Percentiles rank a stretch among this genome's conserved stretches.
phyloP scores from a whole-genome alignment of 2,797 vertebrate genomes.

The Cephalopachus bancanus region DNA sequence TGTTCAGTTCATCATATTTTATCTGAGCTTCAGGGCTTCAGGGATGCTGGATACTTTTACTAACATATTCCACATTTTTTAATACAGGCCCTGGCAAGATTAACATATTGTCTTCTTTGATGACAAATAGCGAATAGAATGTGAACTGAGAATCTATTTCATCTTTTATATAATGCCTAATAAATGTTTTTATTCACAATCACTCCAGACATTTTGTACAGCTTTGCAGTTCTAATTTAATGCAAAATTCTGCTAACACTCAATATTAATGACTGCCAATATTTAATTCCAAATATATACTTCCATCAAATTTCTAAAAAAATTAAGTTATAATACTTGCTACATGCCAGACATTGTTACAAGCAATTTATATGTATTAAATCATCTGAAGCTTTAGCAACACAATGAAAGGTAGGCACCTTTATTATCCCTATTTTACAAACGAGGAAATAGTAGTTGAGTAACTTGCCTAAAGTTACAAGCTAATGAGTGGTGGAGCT shows the following conservation, averaged over 20 bases:
- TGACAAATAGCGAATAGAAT: not conserved
- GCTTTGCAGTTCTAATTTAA: slow-evolving; percentile 20
- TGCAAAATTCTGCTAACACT: not conserved
- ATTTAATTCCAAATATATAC: slow-evolving; percentile 8
- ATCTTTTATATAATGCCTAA: not conserved
- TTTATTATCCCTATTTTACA: not conserved
- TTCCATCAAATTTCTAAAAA: not conserved
- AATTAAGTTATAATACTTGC: not conserved
- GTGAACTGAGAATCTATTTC: not conserved
- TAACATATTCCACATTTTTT: not conserved
- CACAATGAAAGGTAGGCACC: not conserved
- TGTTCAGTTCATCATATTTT: not conserved
- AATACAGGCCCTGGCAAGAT: not conserved
- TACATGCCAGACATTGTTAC: not conserved
- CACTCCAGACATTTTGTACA: not conserved
- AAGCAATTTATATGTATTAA: not conserved
- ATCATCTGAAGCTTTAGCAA: not conserved
- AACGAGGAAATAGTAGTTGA: not conserved
- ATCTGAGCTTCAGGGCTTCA: not conserved
- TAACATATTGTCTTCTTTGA: not conserved
- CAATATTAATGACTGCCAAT: not conserved
- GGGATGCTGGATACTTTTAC: not conserved
- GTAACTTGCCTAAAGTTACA: not conserved
- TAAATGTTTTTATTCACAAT: not conserved
- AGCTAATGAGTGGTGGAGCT: not conserved